Percentiles rank a stretch among this genome's conserved stretches.
These are phyloP conservation scores for Bos taurus DNA, from an alignment of 2,113 vertebrate genomes.

Conservation along the genomic window ARS-UCD2.0 NC_037352.1:26898501-26899000, in stretches of 20 bases:
- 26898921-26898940: slow-evolving; percentile 75
- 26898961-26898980: slow-evolving; percentile 64
- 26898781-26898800: background rate
- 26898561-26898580: background rate
- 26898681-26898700: background rate
- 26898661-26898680: background rate
- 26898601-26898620: background rate
- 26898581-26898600: background rate
- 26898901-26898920: slow-evolving; percentile 59
- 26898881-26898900: slow-evolving; percentile 27
- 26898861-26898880: background rate
- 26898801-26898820: background rate
- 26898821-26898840: background rate
- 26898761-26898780: background rate
- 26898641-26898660: background rate
- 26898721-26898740: background rate
- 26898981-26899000: slow-evolving; percentile 67
- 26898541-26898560: background rate
- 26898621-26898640: background rate
- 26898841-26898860: background rate
- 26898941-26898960: slow-evolving; percentile 70
- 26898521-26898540: background rate
- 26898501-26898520: background rate
- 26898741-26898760: background rate
- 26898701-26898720: background rate